Evolutionary conservation across 2,888 invertebrate genomes (phyloP).

Genomic region (Synanthedon andrenaeformis): DNA sequence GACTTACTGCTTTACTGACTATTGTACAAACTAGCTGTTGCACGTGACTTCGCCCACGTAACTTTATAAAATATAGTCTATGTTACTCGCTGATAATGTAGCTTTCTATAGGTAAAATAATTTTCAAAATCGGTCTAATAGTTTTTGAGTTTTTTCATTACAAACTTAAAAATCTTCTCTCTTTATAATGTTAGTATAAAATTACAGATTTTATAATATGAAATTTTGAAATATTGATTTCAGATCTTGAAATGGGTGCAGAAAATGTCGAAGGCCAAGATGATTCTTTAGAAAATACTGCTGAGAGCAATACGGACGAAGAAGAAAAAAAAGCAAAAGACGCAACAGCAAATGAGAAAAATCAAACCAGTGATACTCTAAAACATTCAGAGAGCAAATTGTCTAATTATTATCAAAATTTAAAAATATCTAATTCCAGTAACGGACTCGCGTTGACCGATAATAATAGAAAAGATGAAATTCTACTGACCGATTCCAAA

Average conservation of each 20-base stretch:
- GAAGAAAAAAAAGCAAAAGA: background rate
- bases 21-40: too few species aligned
- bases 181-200: too few species aligned
- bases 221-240: background rate
- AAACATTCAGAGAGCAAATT: constrained; percentile 2
- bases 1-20: too few species aligned
- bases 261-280: background rate
- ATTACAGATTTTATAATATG: too few species aligned
- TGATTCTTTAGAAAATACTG: background rate
- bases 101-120: too few species aligned
- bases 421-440: constrained; percentile 35
- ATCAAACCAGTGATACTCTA: background rate
- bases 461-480: constrained; percentile 30
- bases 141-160: too few species aligned
- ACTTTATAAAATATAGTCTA: too few species aligned
- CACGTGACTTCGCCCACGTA: too few species aligned
- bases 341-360: background rate
- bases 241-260: background rate
- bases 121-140: too few species aligned
- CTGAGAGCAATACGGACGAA: background rate
- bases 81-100: too few species aligned
- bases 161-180: too few species aligned
- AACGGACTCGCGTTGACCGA: constrained; percentile 23
- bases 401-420: constrained; percentile 42
- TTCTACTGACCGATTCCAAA: constrained; percentile 35